A percentile compares a stretch with the other conserved stretches of the same genome.
Evolutionary conservation across 2,888 invertebrate genomes (phyloP).

Genomic region (Pharmacophagus antenor): DNA sequence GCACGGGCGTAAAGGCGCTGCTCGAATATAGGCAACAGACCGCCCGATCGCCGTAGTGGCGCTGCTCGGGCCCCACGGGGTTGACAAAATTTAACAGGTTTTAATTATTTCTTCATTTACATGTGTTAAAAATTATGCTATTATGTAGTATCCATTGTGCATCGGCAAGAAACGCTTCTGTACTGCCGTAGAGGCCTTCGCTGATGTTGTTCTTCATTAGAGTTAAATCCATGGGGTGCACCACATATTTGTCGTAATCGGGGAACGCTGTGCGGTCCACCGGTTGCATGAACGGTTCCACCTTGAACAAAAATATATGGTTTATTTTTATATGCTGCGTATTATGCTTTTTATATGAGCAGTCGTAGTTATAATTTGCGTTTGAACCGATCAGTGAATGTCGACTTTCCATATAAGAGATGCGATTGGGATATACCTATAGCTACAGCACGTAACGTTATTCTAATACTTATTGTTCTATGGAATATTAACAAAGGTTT

Average conservation of each 20-base stretch:
- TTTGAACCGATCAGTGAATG: too few relatives aligned
- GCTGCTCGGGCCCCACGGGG: too few relatives aligned
- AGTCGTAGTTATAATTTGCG: too few relatives aligned
- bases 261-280: conserved; percentile 87
- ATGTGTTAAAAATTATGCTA: conserved; percentile 93
- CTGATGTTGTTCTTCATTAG: conserved; percentile 88
- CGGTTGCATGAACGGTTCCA: conserved; percentile 88
- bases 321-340: neutral
- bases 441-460: too few relatives aligned
- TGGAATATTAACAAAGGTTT: too few relatives aligned
- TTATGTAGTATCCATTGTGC: conserved; percentile 97
- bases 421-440: too few relatives aligned
- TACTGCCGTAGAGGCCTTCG: conserved; percentile 89
- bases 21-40: too few relatives aligned
- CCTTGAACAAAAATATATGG: conserved; percentile 73
- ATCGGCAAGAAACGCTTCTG: conserved; percentile 94
- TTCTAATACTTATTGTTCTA: too few relatives aligned
- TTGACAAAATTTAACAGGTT: too few relatives aligned
- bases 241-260: conserved; percentile 89
- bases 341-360: neutral
- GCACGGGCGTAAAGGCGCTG: too few relatives aligned
- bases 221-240: conserved; percentile 92
- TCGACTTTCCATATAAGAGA: too few relatives aligned
- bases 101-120: conserved; percentile 79
- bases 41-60: too few relatives aligned